phyloP scores from a whole-genome alignment of 2,888 invertebrate species.

The Gastracanthus pulcherrimus region DNA sequence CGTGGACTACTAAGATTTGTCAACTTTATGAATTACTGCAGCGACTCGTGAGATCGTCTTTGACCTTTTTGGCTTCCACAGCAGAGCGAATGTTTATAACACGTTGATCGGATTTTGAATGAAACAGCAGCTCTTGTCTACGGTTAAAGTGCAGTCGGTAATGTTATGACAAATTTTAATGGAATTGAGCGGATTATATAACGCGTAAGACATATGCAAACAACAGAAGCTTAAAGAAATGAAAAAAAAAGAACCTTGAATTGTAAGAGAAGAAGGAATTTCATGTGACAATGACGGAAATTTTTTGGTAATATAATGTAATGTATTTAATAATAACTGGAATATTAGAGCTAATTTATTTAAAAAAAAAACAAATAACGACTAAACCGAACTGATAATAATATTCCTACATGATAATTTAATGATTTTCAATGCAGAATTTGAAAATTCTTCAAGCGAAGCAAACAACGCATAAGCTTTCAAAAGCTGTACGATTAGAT shows the following conservation, averaged over 20 bases:
- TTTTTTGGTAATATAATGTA: slow-evolving; percentile 46
- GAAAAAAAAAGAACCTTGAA: slow-evolving; percentile 7
- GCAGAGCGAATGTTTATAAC: slow-evolving; percentile 29
- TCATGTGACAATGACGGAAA: slow-evolving; percentile 34
- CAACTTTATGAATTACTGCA: slow-evolving; percentile 36
- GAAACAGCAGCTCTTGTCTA: slow-evolving; percentile 28
- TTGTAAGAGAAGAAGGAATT: slow-evolving; percentile 18
- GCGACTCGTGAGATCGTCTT: slow-evolving; percentile 45
- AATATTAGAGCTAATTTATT: slow-evolving; percentile 53
- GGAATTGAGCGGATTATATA: slow-evolving; percentile 9
- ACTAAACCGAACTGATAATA: slow-evolving; percentile 53
- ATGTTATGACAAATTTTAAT: slow-evolving; percentile 15
- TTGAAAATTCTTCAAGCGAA: slow-evolving; percentile 23
- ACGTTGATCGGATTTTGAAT: slow-evolving; percentile 35
- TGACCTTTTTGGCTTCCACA: slow-evolving; percentile 43
- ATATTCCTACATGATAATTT: slow-evolving; percentile 49
- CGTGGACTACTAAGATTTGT: slow-evolving; percentile 48
- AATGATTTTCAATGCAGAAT: no score
- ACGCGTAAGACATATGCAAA: slow-evolving; percentile 18
- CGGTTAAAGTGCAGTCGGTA: slow-evolving; percentile 17
- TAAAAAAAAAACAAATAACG: slow-evolving; percentile 44
- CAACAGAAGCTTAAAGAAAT: slow-evolving; percentile 40
- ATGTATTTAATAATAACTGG: slow-evolving; percentile 53
- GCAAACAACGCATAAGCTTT: slow-evolving; percentile 21
- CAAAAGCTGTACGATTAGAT: slow-evolving; percentile 31